Percentiles rank a stretch among this genome's conserved stretches.
Evolutionary conservation across 1,140 invertebrate species (phyloP).

Genomic region (Euwallacea similis): DNA sequence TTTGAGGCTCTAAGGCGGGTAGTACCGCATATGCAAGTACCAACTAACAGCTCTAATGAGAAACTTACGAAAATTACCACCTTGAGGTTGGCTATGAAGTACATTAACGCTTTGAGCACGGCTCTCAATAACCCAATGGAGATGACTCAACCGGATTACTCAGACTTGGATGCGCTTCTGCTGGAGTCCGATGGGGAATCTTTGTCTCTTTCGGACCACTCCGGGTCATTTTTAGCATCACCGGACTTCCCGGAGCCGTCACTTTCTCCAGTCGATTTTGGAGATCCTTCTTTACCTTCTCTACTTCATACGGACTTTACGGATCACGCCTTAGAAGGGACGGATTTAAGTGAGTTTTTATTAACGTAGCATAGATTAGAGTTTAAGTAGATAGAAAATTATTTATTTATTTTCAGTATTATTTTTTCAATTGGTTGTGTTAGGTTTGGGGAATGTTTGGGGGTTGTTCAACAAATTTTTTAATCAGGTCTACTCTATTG

Average conservation of each 20-base stretch:
- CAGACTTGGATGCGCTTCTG: conserved; percentile 55
- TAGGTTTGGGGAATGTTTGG: too few relatives aligned
- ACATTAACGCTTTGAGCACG: conserved; percentile 70
- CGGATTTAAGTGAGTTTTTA: conserved; percentile 51
- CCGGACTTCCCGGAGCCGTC: conserved; percentile 52
- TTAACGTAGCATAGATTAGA: conserved; percentile 44
- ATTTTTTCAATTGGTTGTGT: neutral
- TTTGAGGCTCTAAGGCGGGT: conserved; percentile 78
- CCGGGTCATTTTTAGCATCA: conserved; percentile 46
- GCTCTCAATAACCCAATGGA: conserved; percentile 47
- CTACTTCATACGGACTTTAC: conserved; percentile 50
- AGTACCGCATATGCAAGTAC: conserved; percentile 65
- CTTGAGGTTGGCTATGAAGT: conserved; percentile 80
- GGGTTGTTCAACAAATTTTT: too few relatives aligned
- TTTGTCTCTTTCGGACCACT: conserved; percentile 55
- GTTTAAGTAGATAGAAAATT: too few relatives aligned
- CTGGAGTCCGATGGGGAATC: conserved; percentile 61
- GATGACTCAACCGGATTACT: conserved; percentile 42
- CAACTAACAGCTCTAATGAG: conserved; percentile 58
- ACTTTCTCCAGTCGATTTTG: conserved; percentile 49
- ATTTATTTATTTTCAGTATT: conserved; percentile 1
- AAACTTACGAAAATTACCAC: conserved; percentile 89
- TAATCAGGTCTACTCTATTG: too few relatives aligned
- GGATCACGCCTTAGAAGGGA: conserved; percentile 43
- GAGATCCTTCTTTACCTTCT: conserved; percentile 47